Evolutionary conservation across 2,113 vertebrate species (phyloP).

Genomic region (Rhipidura dahli): DNA sequence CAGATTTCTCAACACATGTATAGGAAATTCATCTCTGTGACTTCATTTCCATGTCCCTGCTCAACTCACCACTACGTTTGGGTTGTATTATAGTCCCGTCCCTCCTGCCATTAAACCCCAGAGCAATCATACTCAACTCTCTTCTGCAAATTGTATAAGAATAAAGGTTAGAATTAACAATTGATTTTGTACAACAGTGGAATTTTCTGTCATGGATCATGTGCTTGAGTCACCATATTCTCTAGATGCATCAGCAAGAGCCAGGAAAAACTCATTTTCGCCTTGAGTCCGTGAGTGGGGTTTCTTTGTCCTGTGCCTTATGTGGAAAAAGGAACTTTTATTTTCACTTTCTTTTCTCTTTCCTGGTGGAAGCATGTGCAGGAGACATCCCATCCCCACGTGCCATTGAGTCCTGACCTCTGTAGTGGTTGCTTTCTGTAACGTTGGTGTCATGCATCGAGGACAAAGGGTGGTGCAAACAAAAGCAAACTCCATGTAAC

Average conservation of each 20-base stretch:
- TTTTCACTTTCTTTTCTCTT: constrained; percentile 20
- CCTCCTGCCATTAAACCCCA: constrained; percentile 72
- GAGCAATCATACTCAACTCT: constrained; percentile 69
- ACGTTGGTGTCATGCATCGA: constrained; percentile 63
- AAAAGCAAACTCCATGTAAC: constrained; percentile 15
- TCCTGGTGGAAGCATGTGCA: constrained; percentile 74
- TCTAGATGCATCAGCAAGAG: constrained; percentile 80
- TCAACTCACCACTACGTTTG: constrained; percentile 78
- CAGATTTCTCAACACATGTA: constrained; percentile 80
- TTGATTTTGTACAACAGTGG: constrained; percentile 89
- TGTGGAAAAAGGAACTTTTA: constrained; percentile 88
- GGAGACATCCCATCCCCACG: constrained; percentile 62
- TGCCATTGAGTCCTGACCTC: constrained; percentile 35
- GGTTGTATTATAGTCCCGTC: constrained; percentile 79
- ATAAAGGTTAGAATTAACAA: constrained; percentile 89
- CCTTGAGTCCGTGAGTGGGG: constrained; percentile 82
- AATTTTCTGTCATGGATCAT: constrained; percentile 83
- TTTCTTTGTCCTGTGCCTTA: constrained; percentile 99
- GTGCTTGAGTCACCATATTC: constrained; percentile 78
- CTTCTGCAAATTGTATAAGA: constrained; percentile 81
- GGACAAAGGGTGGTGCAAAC: constrained; percentile 69
- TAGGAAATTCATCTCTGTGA: constrained; percentile 88
- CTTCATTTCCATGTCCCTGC: constrained; percentile 78
- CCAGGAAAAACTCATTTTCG: constrained; percentile 73
- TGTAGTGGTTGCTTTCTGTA: constrained; percentile 65